Evolutionary conservation across 2,797 vertebrate genomes (phyloP).

Genomic region (Phalloptychus januarius): DNA sequence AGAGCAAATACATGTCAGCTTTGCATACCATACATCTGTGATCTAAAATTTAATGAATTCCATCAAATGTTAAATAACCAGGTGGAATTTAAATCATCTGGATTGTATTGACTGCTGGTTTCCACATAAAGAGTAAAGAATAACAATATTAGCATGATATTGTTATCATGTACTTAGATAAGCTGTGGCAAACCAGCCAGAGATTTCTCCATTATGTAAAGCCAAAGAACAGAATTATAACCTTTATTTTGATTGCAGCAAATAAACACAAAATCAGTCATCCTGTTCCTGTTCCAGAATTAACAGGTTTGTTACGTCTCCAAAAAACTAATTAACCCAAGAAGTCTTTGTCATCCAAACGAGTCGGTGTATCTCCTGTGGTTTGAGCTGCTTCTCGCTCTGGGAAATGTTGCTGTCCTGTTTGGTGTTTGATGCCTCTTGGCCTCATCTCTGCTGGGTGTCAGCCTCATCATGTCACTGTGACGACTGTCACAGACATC

Average conservation of each 20-base stretch:
- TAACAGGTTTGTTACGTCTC: not conserved
- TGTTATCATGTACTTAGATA: not conserved
- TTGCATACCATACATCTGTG: not conserved
- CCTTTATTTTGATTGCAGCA: not conserved
- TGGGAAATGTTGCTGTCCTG: not conserved
- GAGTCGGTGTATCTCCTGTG: not conserved
- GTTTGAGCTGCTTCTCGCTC: not conserved
- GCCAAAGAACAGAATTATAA: not conserved
- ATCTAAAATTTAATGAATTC: not conserved
- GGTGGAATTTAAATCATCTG: not conserved
- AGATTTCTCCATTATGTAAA: not conserved
- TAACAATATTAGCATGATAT: not conserved
- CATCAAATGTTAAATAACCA: not conserved
- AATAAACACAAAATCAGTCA: not conserved
- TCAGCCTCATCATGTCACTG: slow-evolving; percentile 15
- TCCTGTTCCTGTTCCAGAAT: not conserved
- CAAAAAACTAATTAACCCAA: not conserved
- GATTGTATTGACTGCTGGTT: not conserved
- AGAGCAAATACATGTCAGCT: not conserved
- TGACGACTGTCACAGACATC: not conserved
- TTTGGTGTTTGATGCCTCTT: slow-evolving; percentile 14
- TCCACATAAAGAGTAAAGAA: not conserved
- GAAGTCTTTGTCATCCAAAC: not conserved
- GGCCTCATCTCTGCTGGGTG: slow-evolving; percentile 17
- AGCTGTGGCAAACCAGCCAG: not conserved